Percentiles rank a stretch among this genome's conserved stretches.
These are phyloP conservation scores for Ormyrus nitidulus DNA, from an alignment of 2,888 invertebrate species.

Conservation along the genomic window DNA sequence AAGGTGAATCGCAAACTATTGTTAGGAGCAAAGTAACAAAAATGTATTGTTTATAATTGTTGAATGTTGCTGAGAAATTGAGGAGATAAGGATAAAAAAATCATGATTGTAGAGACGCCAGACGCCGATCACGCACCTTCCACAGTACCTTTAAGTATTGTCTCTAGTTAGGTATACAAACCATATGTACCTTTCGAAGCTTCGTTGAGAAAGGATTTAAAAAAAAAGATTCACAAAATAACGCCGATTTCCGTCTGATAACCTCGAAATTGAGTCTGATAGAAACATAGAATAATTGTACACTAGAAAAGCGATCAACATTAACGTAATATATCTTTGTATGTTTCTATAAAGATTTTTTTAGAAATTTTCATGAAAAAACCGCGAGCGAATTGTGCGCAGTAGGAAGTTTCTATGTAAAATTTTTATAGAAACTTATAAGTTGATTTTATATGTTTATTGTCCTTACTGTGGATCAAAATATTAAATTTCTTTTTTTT, in stretches of 20 bases:
- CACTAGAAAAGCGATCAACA: slow-evolving; percentile 48
- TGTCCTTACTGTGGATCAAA: slow-evolving; percentile 44
- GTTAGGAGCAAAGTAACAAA: slow-evolving; percentile 57
- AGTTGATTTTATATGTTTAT: slow-evolving; percentile 56
- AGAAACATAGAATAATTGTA: slow-evolving; percentile 57
- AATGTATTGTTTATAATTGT: slow-evolving; percentile 58
- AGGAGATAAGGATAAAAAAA: slow-evolving; percentile 34
- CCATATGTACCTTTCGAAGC: slow-evolving; percentile 58
- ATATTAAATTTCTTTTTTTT: slow-evolving; percentile 48
- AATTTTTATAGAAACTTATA: slow-evolving; percentile 51
- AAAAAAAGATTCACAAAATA: slow-evolving; percentile 44
- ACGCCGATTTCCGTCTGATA: slow-evolving; percentile 43
- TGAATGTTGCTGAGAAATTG: slow-evolving; percentile 54
- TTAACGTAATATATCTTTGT: slow-evolving; percentile 49
- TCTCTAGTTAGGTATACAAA: slow-evolving; percentile 68
- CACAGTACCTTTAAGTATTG: slow-evolving; percentile 68
- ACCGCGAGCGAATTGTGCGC: slow-evolving; percentile 7
- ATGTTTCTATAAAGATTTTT: slow-evolving; percentile 57
- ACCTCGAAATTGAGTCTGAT: slow-evolving; percentile 54
- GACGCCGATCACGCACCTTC: slow-evolving; percentile 63
- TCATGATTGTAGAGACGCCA: slow-evolving; percentile 48
- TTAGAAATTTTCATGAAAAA: slow-evolving; percentile 51
- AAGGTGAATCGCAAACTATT: slow-evolving; percentile 54
- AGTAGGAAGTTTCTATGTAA: slow-evolving; percentile 53
- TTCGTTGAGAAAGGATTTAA: slow-evolving; percentile 54